Evolutionary conservation across 2,797 vertebrate genomes (phyloP).

Genomic region (Labeo calbasu): DNA sequence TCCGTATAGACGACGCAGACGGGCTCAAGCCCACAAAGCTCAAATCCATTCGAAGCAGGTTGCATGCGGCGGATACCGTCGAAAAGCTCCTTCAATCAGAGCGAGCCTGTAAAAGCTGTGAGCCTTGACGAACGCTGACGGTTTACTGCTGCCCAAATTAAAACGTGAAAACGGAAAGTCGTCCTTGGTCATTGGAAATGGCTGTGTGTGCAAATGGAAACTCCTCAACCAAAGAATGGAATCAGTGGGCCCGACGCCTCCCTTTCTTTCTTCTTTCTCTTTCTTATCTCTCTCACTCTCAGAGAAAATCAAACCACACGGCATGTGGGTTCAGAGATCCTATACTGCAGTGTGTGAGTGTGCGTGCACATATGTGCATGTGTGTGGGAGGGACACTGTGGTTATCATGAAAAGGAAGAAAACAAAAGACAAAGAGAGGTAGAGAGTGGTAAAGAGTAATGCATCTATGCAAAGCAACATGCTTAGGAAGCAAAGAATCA

Average conservation of each 20-base stretch:
- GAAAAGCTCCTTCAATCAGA: neutral
- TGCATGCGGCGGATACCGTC: neutral
- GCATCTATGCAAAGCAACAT: conserved; percentile 20
- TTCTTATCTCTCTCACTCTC: conserved; percentile 35
- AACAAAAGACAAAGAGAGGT: conserved; percentile 51
- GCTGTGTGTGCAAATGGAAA: conserved; percentile 53
- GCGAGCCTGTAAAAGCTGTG: conserved; percentile 4
- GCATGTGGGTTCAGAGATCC: conserved; percentile 36
- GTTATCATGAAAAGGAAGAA: conserved; percentile 46
- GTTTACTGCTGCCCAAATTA: conserved; percentile 19
- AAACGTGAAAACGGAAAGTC: conserved; percentile 48
- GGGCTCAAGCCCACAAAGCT: neutral
- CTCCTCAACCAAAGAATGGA: conserved; percentile 43
- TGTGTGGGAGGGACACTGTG: conserved; percentile 47
- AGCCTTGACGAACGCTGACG: neutral
- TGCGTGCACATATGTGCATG: conserved; percentile 10
- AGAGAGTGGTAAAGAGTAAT: conserved; percentile 23
- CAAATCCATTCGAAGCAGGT: conserved; percentile 20
- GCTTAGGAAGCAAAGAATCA: neutral
- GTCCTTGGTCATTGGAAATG: conserved; percentile 44
- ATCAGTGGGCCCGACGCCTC: conserved; percentile 48
- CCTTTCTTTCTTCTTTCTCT: conserved; percentile 12
- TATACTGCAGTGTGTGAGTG: conserved; percentile 40
- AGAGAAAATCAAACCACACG: conserved; percentile 49
- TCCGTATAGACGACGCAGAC: neutral